Percentiles rank a stretch among this genome's conserved stretches.
phyloP scores from a whole-genome alignment of 1,140 invertebrate species.

The Parasteatoda tepidariorum region DNA sequence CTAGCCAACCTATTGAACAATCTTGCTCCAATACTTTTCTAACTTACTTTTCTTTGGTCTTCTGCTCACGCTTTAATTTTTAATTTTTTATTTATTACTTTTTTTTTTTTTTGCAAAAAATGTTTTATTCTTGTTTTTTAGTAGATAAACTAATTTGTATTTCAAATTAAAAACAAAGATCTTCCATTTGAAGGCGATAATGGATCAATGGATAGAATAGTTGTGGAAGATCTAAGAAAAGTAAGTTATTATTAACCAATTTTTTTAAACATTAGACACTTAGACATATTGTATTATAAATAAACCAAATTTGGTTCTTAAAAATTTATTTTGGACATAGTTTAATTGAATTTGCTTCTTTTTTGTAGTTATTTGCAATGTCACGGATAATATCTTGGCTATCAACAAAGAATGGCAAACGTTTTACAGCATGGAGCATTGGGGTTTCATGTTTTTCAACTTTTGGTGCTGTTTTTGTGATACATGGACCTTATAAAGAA shows the following conservation, averaged over 20 bases:
- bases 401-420: slow-evolving; percentile 14
- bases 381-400: slow-evolving; percentile 33
- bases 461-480: slow-evolving; percentile 9
- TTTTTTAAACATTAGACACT: neutral
- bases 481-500: slow-evolving; percentile 30
- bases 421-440: slow-evolving; percentile 25
- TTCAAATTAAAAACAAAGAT: neutral
- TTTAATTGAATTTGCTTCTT: neutral
- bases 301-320: neutral
- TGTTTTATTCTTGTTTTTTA: too few relatives aligned
- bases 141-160: too few relatives aligned
- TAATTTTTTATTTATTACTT: neutral
- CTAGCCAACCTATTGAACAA: too few relatives aligned
- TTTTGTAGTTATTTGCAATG: slow-evolving; percentile 17
- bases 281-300: neutral
- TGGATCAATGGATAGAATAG: neutral
- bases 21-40: too few relatives aligned
- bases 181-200: neutral
- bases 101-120: neutral
- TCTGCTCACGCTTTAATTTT: neutral
- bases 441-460: slow-evolving; percentile 1
- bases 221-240: slow-evolving; percentile 30
- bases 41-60: slow-evolving; percentile 37
- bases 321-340: neutral
- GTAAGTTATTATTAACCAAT: slow-evolving; percentile 2